Conservation (phyloP, 2,888 invertebrate species). For the Branchinecta sandiegonensis region DNA sequence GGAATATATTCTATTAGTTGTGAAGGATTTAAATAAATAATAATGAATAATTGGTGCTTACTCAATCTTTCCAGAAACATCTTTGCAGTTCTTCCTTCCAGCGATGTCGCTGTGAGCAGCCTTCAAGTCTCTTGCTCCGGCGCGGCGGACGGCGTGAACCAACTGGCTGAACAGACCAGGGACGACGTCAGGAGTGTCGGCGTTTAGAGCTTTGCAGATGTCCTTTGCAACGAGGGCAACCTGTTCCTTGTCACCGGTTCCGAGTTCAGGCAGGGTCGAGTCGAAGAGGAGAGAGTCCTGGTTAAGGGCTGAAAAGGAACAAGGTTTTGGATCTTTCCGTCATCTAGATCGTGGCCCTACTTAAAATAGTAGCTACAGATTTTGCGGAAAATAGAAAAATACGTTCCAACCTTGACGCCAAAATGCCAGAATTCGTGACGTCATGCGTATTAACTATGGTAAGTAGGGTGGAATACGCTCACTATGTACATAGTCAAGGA, state of each 20-base stretch:
- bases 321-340: too few species aligned
- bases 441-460: too few species aligned
- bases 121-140: constrained; percentile 53
- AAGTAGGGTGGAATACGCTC: too few species aligned
- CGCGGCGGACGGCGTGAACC: constrained; percentile 48
- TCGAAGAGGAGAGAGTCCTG: constrained; percentile 21
- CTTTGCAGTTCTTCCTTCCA: constrained; percentile 22
- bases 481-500: too few species aligned
- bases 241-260: constrained; percentile 20
- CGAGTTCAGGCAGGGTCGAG: constrained; percentile 17
- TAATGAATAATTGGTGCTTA: too few species aligned
- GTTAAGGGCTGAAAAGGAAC: background rate
- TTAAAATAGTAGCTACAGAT: too few species aligned
- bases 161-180: constrained; percentile 51
- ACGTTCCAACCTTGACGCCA: too few species aligned
- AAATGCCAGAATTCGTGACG: too few species aligned
- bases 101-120: constrained; percentile 41
- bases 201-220: constrained; percentile 20
- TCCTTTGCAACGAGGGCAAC: constrained; percentile 16
- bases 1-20: too few species aligned
- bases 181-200: constrained; percentile 41
- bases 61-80: constrained; percentile 21
- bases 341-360: too few species aligned
- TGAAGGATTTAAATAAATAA: constrained; percentile 2
- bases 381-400: too few species aligned